Evolutionary conservation across 1,140 invertebrate genomes (phyloP), one percentile per base, ranked within the genome.

Genomic region (Neocloeon triangulifer): DNA sequence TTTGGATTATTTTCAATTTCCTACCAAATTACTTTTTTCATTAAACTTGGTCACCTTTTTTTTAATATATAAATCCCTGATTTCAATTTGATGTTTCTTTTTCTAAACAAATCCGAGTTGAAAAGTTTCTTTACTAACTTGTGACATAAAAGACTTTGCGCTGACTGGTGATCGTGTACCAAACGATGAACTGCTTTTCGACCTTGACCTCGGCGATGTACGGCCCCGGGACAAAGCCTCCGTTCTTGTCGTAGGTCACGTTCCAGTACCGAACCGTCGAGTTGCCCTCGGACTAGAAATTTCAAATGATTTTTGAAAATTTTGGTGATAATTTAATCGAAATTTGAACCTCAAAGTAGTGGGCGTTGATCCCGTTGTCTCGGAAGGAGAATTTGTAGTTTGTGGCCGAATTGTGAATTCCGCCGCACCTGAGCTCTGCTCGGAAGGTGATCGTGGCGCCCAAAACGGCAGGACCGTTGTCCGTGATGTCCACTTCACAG

Each of bases 371-470:
- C 0, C 56, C 59, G 56, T 67, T 53, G 49, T 74, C 71, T 28
- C 23, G 32, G 64, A 64, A 69, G 2, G 18, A 9, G 41, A 56
- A 68, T 25, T 25, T 41, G 43, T 54, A 66, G 2, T 20, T 41
- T 19, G 50, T 53, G 8, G 25, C 39, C 8, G 56, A 52, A 35
- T 53, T 45, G 2, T 35, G 19, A 4, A 51, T 55, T 35, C 53
- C 37, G 21, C 47, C 43, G 13, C 52, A 47, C 26, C 50, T 51
- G 5, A 73, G 44, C 38, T 58, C 54, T n/a, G 67, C 69, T 42
- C 47, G 61, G 43, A 73, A 71, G 29, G 60, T 64, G 22, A 73
- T 59, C 35, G 58, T 63, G 7, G 61, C 66, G 19, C 71, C 72
- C 27, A 62, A 45, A n/a, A 73, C 61, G 16, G 62, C 59, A 36